phyloP scores from a whole-genome alignment of 1,140 invertebrate species.

The Habropoda laboriosa region DNA sequence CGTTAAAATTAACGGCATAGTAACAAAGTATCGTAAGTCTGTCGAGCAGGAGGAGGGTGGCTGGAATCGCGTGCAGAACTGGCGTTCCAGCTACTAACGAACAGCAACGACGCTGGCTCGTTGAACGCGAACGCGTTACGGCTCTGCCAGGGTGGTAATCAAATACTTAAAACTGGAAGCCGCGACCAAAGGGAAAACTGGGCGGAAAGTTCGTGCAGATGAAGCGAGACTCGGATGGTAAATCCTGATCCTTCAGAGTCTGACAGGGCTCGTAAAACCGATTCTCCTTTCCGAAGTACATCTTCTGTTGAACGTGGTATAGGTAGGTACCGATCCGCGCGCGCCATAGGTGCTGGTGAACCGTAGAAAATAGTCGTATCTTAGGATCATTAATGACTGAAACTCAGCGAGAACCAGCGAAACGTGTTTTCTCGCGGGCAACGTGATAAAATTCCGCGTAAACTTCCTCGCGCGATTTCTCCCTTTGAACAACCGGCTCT shows the following conservation, averaged over 20 bases:
- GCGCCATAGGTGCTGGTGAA: too few relatives aligned
- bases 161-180: conserved; percentile 76
- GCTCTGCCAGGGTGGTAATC: conserved; percentile 74
- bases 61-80: conserved; percentile 62
- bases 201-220: conserved; percentile 20
- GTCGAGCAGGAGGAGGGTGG: conserved; percentile 40
- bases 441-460: not conserved
- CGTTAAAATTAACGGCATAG: conserved; percentile 81
- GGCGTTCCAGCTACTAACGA: conserved; percentile 60
- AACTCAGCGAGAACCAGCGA: conserved; percentile 46
- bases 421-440: conserved; percentile 11
- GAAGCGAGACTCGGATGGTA: conserved; percentile 3
- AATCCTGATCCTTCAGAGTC: conserved; percentile 44
- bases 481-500: too few relatives aligned
- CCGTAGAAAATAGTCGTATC: conserved; percentile 26
- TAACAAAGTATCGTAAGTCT: conserved; percentile 78
- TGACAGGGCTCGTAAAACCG: conserved; percentile 62
- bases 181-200: conserved; percentile 4
- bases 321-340: too few relatives aligned
- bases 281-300: conserved; percentile 46
- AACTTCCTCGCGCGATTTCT: not conserved
- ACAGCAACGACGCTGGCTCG: conserved; percentile 34
- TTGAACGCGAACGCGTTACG: conserved; percentile 67
- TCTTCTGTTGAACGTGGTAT: too few relatives aligned
- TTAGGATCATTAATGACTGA: conserved; percentile 39